Percentiles rank a stretch among this genome's conserved stretches.
phyloP scores from a whole-genome alignment of 2,113 vertebrate species.

The Dryoscopus gambensis region DNA sequence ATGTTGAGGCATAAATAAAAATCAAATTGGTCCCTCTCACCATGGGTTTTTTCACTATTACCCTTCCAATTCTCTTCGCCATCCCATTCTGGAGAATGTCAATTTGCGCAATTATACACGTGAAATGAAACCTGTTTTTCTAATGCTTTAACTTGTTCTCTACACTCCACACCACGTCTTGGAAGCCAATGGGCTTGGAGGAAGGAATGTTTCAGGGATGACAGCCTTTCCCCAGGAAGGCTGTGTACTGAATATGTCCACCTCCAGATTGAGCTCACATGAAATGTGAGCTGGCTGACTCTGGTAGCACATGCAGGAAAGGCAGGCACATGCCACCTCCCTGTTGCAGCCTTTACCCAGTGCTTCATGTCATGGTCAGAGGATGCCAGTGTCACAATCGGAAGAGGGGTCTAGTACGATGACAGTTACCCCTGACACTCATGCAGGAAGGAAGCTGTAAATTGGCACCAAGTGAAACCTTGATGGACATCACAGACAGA shows the following conservation, averaged over 20 bases:
- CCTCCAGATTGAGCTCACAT: background rate
- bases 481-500: background rate
- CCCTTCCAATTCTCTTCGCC: background rate
- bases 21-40: too few relatives aligned
- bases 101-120: background rate
- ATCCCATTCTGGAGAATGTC: background rate
- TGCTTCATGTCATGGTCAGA: fast-evolving
- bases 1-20: background rate
- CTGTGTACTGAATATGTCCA: fast-evolving
- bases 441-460: background rate
- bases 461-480: background rate
- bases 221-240: background rate
- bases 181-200: background rate
- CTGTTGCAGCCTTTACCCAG: background rate
- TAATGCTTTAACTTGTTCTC: background rate
- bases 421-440: background rate
- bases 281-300: background rate
- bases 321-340: background rate
- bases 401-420: background rate
- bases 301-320: background rate
- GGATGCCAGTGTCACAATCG: fast-evolving
- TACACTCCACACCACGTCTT: fast-evolving
- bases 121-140: background rate
- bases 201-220: background rate
- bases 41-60: background rate